Percentiles rank a stretch among this genome's conserved stretches.
These are phyloP conservation scores for Acrobasis repandana DNA, from an alignment of 2,888 invertebrate genomes.

Conservation along the genomic window DNA sequence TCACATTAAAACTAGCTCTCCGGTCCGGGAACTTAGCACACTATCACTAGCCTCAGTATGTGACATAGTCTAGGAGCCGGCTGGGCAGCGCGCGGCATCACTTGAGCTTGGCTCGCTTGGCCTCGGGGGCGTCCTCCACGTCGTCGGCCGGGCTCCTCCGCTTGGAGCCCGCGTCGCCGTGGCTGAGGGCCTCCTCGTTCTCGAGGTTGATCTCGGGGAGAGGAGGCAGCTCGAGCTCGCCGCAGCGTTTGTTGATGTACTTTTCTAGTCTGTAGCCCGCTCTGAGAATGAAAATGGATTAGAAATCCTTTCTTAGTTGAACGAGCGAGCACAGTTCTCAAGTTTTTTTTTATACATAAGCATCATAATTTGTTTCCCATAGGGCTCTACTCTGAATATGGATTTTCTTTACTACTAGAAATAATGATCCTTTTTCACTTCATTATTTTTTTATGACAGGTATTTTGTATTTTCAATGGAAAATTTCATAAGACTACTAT, in stretches of 20 bases:
- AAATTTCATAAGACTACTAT: too few relatives aligned
- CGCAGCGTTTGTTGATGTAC: slow-evolving; percentile 87
- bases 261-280: slow-evolving; percentile 88
- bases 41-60: slow-evolving; percentile 39
- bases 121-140: slow-evolving; percentile 40
- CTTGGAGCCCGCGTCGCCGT: slow-evolving; percentile 33
- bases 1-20: not conserved
- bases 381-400: too few relatives aligned
- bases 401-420: too few relatives aligned
- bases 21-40: not conserved
- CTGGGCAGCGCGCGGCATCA: slow-evolving; percentile 47
- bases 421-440: too few relatives aligned
- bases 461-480: too few relatives aligned
- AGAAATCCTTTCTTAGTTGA: not conserved
- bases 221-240: slow-evolving; percentile 84
- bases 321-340: too few relatives aligned
- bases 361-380: too few relatives aligned
- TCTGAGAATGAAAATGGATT: slow-evolving; percentile 70
- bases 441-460: too few relatives aligned
- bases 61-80: slow-evolving; percentile 52
- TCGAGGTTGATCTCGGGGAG: slow-evolving; percentile 67
- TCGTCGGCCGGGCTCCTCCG: slow-evolving; percentile 35
- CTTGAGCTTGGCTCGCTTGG: slow-evolving; percentile 59
- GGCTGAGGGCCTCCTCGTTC: slow-evolving; percentile 33
- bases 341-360: too few relatives aligned